Conservation (phyloP, 2,113 vertebrate species). For the Leuciscus idus region DNA sequence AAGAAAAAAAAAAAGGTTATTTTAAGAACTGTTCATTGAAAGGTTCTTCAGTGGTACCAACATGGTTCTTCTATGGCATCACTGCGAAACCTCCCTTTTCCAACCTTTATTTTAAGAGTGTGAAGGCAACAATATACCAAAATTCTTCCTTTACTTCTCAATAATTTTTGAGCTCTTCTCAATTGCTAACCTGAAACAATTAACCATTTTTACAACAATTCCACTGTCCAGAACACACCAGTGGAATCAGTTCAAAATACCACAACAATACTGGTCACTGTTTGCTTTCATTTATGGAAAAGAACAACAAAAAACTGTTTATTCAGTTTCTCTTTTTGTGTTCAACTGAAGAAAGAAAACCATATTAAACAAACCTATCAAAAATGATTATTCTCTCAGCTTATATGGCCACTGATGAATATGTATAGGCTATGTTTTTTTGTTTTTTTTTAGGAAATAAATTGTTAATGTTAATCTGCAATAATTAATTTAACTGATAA, state of each 20-base stretch:
- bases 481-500: background rate
- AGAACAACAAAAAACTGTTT: background rate
- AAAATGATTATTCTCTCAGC: background rate
- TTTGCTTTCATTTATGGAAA: background rate
- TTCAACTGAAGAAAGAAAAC: background rate
- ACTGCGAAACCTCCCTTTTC: too few relatives aligned
- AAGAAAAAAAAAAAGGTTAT: too few relatives aligned
- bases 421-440: background rate
- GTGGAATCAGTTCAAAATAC: background rate
- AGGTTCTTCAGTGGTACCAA: too few relatives aligned
- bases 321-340: background rate
- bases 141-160: background rate
- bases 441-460: too few relatives aligned
- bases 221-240: background rate
- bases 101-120: too few relatives aligned
- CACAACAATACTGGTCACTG: background rate
- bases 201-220: background rate
- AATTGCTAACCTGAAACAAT: background rate
- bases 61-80: too few relatives aligned
- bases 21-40: too few relatives aligned
- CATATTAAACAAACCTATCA: background rate
- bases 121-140: background rate
- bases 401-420: background rate
- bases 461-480: background rate
- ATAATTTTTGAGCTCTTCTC: background rate